These are phyloP conservation scores for Dasysyrphus tricinctus DNA, from an alignment of 2,888 invertebrate genomes.

Conservation along the genomic window DNA sequence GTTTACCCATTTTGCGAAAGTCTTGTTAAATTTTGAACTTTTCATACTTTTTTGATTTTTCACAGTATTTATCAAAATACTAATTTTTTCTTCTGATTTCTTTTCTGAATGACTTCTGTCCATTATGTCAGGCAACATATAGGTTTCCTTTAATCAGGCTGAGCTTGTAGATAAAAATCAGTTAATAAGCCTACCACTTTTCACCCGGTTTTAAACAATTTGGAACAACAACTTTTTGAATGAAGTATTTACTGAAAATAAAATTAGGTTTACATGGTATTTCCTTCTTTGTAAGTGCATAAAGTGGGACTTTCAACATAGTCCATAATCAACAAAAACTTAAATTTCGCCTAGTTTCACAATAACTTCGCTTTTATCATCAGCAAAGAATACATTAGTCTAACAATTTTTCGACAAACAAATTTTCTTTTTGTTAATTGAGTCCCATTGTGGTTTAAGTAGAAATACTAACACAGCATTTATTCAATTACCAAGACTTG, in stretches of 20 bases:
- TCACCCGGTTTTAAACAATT: background rate
- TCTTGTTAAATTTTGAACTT: background rate
- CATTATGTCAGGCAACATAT: background rate
- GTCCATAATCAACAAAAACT: no score
- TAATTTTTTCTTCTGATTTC: background rate
- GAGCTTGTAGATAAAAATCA: background rate
- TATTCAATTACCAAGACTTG: background rate
- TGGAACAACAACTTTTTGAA: no score
- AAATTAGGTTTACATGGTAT: no score
- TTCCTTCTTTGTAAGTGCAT: no score
- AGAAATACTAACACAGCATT: background rate
- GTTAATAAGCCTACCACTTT: background rate
- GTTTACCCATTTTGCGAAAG: conserved; percentile 2
- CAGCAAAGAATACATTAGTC: no score
- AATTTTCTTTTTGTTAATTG: no score
- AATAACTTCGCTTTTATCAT: no score
- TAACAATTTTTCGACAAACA: no score
- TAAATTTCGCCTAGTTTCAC: no score
- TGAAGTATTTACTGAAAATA: no score
- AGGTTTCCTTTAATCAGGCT: background rate
- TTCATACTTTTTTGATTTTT: background rate
- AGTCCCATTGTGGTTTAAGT: no score
- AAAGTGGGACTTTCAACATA: no score
- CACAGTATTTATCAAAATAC: background rate
- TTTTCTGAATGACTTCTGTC: background rate